Base-by-base conservation (phyloP, 2,113 vertebrate genomes). In the Poeciliopsis occidentalis region DNA sequence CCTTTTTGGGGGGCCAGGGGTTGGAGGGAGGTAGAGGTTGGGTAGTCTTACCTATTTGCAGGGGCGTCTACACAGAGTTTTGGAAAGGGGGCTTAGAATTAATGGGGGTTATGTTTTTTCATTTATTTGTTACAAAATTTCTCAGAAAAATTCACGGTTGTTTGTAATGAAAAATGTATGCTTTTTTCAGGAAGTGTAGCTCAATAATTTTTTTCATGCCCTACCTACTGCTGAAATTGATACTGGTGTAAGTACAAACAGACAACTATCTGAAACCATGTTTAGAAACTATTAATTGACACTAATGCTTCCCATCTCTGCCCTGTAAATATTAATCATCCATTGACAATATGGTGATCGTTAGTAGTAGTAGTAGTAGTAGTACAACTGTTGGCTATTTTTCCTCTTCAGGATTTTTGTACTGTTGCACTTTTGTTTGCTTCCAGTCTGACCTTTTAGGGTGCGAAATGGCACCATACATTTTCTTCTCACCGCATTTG, bases 31-130 rank as follows among this genome's bases (percentile, higher is more conserved):
- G 34, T 29, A 2, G 29, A 2, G 29, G 29, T n/a, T 1, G 1
- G 80, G 73, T 3, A 13, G 73, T 82, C 91, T 93, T 86, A 85
- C 85, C 84, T 94, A 93, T 93, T 93, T 94, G 94, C 95, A 93
- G 90, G 94, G 51, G 51, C 8, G 51, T 57, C 51, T 24, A 57
- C 51, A 62, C 27, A 30, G 15, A 30, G 6, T 8, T 30, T 47
- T 63, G 61, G 47, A 30, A 30, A 29, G 29, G 29, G 47, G 22
- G n/a, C 51, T 22, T 22, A n/a, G 51, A n/a, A n/a, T 57, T n/a
- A 5, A 6, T 1, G 44, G 44, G 0, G 44, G 44, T 41, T 11
- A 37, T 37, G 10, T 37, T 37, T 37, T 30, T 3, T 30, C 2
- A 37, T 37, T 37, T 37, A 37, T 37, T 37, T 37, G 11, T 37